Evolutionary conservation across 1,140 invertebrate genomes (phyloP).

Genomic region (Zaprionus camerounensis): DNA sequence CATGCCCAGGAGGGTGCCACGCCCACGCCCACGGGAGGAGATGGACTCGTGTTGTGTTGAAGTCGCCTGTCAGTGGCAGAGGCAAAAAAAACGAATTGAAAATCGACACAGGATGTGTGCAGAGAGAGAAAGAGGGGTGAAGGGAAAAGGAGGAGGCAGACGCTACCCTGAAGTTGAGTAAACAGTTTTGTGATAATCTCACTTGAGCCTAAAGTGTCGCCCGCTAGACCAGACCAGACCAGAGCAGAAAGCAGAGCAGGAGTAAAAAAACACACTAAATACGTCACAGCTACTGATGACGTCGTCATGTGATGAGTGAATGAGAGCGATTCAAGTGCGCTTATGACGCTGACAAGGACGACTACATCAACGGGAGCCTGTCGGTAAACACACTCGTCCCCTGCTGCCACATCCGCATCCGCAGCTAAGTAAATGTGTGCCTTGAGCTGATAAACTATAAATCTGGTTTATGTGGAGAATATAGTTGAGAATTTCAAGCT

Average conservation of each 20-base stretch:
- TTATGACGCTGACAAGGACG: conserved; percentile 23
- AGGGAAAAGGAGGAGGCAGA: background rate
- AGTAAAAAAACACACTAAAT: conserved; percentile 11
- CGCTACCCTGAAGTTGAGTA: conserved; percentile 52
- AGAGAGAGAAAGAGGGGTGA: conserved; percentile 10
- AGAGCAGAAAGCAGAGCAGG: background rate
- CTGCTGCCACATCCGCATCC: background rate
- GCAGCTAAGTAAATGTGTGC: background rate
- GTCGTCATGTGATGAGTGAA: conserved; percentile 66
- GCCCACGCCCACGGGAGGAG: background rate
- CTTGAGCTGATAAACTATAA: conserved; percentile 3
- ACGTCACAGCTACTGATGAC: conserved; percentile 53
- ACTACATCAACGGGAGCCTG: conserved; percentile 19
- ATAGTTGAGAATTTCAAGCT: background rate
- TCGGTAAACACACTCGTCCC: background rate
- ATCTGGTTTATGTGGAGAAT: conserved; percentile 34
- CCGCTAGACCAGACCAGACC: conserved; percentile 17
- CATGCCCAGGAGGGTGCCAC: background rate
- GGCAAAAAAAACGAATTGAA: conserved; percentile 59
- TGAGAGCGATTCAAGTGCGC: conserved; percentile 54
- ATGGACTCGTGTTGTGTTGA: conserved; percentile 34
- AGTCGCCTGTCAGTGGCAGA: conserved; percentile 65
- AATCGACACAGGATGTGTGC: conserved; percentile 35
- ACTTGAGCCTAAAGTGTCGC: conserved; percentile 57
- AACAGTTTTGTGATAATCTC: conserved; percentile 79